Percentiles rank a stretch among this genome's conserved stretches.
These are phyloP conservation scores for Maniola hyperantus DNA, from an alignment of 2,888 invertebrate genomes.

Conservation along the genomic window DNA sequence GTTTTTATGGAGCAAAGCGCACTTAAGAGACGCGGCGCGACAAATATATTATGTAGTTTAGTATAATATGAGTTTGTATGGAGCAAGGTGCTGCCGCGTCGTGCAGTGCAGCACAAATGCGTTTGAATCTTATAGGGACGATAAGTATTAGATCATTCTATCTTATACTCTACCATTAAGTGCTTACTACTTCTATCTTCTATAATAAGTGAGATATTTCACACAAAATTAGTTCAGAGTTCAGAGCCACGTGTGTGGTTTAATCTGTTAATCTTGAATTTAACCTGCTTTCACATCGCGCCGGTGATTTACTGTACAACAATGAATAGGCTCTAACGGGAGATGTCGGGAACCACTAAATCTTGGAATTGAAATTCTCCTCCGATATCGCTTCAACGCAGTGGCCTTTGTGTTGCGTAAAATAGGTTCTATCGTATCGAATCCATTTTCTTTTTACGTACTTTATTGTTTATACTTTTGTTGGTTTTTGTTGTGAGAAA, in stretches of 20 bases:
- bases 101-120: too few species aligned
- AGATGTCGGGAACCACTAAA: slow-evolving; percentile 30
- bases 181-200: not conserved
- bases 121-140: too few species aligned
- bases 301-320: slow-evolving; percentile 33
- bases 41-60: too few species aligned
- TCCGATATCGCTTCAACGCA: slow-evolving; percentile 30
- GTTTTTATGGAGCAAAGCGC: too few species aligned
- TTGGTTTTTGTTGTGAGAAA: slow-evolving; percentile 21
- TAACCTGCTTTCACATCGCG: slow-evolving; percentile 25
- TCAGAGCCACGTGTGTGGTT: slow-evolving; percentile 12
- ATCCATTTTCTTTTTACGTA: slow-evolving; percentile 22
- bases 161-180: too few species aligned
- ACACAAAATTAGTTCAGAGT: not conserved
- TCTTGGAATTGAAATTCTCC: slow-evolving; percentile 35
- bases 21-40: too few species aligned
- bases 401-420: slow-evolving; percentile 28
- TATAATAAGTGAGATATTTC: slow-evolving; percentile 4
- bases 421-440: slow-evolving; percentile 30
- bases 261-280: slow-evolving; percentile 28
- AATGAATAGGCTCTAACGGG: slow-evolving; percentile 30
- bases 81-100: too few species aligned
- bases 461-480: slow-evolving; percentile 24
- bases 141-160: too few species aligned
- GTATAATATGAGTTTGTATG: too few species aligned